A percentile compares a stretch with the other conserved stretches of the same genome.
Evolutionary conservation across 2,113 vertebrate species (phyloP).

Genomic region (Connochaetes taurinus): DNA sequence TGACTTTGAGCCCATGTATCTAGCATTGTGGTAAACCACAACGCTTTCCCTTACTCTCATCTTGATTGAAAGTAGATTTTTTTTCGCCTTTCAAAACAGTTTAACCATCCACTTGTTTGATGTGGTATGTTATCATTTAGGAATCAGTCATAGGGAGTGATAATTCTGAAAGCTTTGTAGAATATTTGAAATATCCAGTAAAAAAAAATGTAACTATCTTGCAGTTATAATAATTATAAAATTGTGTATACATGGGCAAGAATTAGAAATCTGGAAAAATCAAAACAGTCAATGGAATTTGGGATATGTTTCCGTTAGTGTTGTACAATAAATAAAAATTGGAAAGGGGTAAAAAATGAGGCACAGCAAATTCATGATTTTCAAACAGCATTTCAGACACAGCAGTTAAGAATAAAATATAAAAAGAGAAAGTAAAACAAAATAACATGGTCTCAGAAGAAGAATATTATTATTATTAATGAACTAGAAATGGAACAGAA

Average conservation of each 20-base stretch:
- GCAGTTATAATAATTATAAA: neutral
- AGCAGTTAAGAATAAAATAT: constrained; percentile 13
- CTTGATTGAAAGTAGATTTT: constrained; percentile 32
- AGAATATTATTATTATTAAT: neutral
- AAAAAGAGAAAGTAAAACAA: neutral
- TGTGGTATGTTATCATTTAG: constrained; percentile 44
- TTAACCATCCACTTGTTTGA: constrained; percentile 40
- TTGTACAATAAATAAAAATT: constrained; percentile 5
- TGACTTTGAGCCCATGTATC: constrained; percentile 39
- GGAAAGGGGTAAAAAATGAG: neutral
- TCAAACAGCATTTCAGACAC: constrained; percentile 2
- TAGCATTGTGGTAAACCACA: constrained; percentile 46
- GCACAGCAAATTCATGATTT: neutral
- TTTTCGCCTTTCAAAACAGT: neutral
- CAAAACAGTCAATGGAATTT: neutral
- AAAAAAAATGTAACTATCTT: neutral
- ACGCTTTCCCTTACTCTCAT: neutral
- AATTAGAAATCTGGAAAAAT: constrained; percentile 16
- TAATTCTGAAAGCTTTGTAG: constrained; percentile 41
- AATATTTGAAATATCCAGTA: neutral
- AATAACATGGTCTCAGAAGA: neutral
- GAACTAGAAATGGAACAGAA: neutral
- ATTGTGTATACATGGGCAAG: neutral
- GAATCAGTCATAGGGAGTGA: neutral
- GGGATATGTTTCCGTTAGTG: neutral